These are phyloP conservation scores for Australoheros scitulus DNA, from an alignment of 2,113 vertebrate species.

Conservation along the genomic window DNA sequence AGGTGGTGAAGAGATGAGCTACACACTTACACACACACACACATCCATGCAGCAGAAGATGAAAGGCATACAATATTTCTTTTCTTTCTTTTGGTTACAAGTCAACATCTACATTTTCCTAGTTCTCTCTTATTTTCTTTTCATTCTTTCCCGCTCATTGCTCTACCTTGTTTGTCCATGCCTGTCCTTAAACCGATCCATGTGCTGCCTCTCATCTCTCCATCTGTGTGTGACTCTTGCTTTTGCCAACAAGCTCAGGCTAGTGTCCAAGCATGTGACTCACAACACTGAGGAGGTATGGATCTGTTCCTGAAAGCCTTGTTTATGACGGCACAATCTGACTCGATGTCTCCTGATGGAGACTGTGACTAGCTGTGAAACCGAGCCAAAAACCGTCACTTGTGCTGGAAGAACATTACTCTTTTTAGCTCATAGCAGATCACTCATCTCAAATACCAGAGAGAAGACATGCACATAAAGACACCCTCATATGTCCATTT, in stretches of 20 bases:
- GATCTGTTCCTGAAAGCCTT: conserved; percentile 31
- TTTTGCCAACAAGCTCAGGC: conserved; percentile 47
- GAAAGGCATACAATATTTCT: conserved; percentile 14
- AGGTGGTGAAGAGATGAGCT: background rate
- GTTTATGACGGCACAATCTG: background rate
- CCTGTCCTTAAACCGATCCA: conserved; percentile 21
- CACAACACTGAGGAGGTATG: conserved; percentile 12
- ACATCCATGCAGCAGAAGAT: background rate
- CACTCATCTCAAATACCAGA: conserved; percentile 18
- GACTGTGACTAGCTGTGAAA: background rate
- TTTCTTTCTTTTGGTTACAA: background rate
- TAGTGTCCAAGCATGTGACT: conserved; percentile 44
- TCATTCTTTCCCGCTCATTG: background rate
- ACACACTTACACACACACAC: background rate
- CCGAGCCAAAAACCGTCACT: background rate
- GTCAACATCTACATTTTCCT: background rate
- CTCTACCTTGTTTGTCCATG: conserved; percentile 12
- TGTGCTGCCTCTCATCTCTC: conserved; percentile 37
- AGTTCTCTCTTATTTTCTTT: background rate
- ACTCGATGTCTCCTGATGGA: background rate
- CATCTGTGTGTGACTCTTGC: conserved; percentile 23
- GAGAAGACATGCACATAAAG: background rate
- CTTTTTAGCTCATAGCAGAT: background rate
- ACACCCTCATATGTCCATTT: background rate
- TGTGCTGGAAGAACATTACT: background rate